Conservation (phyloP, 2,797 vertebrate species). For the Manis javanica region DNA sequence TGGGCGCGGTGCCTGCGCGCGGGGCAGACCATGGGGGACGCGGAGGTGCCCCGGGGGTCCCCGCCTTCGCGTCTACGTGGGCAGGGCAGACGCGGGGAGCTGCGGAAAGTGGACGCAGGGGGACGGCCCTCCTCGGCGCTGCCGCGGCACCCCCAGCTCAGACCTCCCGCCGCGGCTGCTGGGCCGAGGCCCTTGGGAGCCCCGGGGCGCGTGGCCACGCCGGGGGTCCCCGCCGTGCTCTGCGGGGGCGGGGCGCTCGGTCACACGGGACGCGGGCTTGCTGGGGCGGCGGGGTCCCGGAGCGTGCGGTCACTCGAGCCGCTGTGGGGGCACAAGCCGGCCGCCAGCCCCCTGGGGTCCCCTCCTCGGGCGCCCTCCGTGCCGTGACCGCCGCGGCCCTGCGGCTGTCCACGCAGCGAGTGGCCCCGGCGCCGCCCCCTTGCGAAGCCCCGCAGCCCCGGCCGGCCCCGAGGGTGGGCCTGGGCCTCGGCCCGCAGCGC, state of each 20-base stretch:
- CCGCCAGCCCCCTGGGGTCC: background rate
- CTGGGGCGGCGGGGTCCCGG: background rate
- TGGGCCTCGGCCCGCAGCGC: rapidly evolving
- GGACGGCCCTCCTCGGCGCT: background rate
- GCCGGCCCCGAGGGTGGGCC: rapidly evolving
- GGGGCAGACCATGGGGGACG: background rate
- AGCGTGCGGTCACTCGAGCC: background rate
- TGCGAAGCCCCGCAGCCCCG: rapidly evolving
- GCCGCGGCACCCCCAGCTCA: background rate
- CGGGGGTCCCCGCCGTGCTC: background rate
- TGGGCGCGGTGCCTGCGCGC: background rate
- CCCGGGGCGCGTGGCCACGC: background rate
- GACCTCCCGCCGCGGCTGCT: background rate
- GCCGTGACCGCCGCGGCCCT: background rate
- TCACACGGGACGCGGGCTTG: background rate
- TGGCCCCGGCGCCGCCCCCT: rapidly evolving
- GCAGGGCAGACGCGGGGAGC: background rate
- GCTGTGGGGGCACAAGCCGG: background rate
- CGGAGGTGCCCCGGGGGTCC: rapidly evolving
- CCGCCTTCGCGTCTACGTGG: too few species aligned
- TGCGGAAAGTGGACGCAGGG: background rate
- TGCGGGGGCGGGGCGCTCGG: too few species aligned
- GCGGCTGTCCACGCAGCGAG: background rate
- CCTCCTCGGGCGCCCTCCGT: background rate
- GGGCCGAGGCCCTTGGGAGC: too few species aligned